Percentiles rank a stretch among this genome's conserved stretches.
These are phyloP conservation scores for Drosophila silvestris DNA, from an alignment of 2,888 invertebrate genomes.

Conservation along the genomic window DNA sequence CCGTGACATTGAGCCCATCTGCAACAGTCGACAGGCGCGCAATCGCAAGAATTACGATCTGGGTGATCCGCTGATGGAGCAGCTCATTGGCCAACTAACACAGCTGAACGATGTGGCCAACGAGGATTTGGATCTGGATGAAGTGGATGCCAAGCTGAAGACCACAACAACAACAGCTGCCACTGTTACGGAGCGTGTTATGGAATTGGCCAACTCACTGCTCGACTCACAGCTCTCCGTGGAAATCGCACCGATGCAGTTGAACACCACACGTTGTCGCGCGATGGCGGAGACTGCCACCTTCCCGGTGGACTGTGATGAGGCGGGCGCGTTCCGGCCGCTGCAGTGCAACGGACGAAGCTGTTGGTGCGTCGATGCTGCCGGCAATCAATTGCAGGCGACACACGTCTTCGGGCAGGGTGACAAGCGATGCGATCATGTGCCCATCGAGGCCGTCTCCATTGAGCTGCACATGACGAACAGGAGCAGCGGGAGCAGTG, in stretches of 20 bases:
- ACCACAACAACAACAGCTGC: constrained; percentile 45
- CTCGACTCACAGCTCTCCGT: constrained; percentile 84
- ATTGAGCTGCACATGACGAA: constrained; percentile 91
- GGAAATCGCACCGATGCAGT: constrained; percentile 77
- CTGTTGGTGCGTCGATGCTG: constrained; percentile 96
- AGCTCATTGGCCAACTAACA: constrained; percentile 89
- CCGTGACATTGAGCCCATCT: constrained; percentile 90
- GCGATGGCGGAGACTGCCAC: constrained; percentile 84
- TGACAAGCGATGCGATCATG: constrained; percentile 87
- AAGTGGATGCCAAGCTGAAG: constrained; percentile 47
- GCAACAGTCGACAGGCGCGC: constrained; percentile 92
- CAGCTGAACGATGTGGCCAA: constrained; percentile 85
- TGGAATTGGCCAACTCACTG: constrained; percentile 81
- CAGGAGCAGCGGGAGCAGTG: constrained; percentile 85
- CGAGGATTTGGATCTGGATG: constrained; percentile 60
- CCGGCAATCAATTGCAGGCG: constrained; percentile 89
- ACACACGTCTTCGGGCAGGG: constrained; percentile 87
- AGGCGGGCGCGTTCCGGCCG: constrained; percentile 90
- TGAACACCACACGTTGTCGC: constrained; percentile 85
- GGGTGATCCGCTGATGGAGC: constrained; percentile 88
- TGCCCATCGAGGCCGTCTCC: constrained; percentile 91
- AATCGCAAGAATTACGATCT: constrained; percentile 85
- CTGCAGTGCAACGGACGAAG: constrained; percentile 89
- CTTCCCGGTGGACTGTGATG: constrained; percentile 88
- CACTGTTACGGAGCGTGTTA: constrained; percentile 74